Base-by-base conservation (phyloP, 2,113 vertebrate genomes). In the Istiophorus platypterus region DNA sequence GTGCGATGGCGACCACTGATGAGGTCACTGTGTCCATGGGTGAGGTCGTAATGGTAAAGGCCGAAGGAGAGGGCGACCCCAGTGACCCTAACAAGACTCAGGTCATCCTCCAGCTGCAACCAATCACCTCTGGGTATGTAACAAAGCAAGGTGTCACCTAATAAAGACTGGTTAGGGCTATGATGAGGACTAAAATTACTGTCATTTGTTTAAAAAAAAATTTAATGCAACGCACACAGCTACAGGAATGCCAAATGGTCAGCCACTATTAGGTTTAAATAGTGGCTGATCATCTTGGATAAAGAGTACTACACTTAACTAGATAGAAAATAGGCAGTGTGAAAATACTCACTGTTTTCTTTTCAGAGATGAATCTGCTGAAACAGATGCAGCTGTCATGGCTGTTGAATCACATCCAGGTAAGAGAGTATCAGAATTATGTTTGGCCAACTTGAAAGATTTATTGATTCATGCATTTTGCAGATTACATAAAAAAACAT, bases 91-190 rank as follows among this genome's bases (percentile, higher is more conserved):
- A 93, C 76, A 99, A 98, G 92, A 97, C 97, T 52, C 98, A 99
- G 92, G 97, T 99, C 88, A 98, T 99, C 77, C 81, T 99, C 26
- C 98, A 99, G 92, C 96, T 99, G 58, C 98, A 99, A 84, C 96
- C 97, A 0, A 96, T 99, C 86, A 93, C 95, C 39, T 91, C 97
- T 76, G 96, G 97, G 98, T 99, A 95, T 93, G 96, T 93, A 67
- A 41, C 8, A 2, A 70, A 31, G 54, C 24, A 17, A 52, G 12
- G 26, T 20, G 47, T 45, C 8, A n/a, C 4, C 8, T 18, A 11
- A 9, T 37, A 3, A 18, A n/a, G 12, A 26, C 20, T 14, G 24
- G 3, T 61, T 49, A 49, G 24, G n/a, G 15, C 1, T 22, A 51
- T 18, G 18, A 51, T 51, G 20, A 2, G 20, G 20, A 51, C 7